These are phyloP conservation scores for Bufo bufo DNA, from an alignment of 2,113 vertebrate genomes.

Conservation along the genomic window DNA sequence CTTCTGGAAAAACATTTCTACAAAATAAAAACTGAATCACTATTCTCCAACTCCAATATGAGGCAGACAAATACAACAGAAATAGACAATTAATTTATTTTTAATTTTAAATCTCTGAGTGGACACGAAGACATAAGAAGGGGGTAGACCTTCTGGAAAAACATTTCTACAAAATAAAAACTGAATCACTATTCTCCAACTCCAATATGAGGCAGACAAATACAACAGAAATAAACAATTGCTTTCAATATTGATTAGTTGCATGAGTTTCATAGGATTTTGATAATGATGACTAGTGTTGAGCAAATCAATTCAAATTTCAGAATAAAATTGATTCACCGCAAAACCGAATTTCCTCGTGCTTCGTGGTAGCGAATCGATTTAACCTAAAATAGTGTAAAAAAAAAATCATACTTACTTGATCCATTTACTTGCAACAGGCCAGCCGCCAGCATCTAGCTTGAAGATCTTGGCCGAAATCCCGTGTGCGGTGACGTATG, in stretches of 20 bases:
- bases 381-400: no score
- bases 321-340: no score
- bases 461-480: no score
- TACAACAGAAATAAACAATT: neutral
- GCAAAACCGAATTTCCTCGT: no score
- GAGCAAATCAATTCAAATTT: no score
- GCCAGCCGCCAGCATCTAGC: no score
- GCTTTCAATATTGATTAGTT: conserved; percentile 68
- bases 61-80: neutral
- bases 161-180: conserved; percentile 75
- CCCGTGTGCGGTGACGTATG: no score
- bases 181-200: neutral
- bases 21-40: conserved; percentile 38
- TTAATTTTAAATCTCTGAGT: conserved; percentile 90
- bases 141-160: conserved; percentile 95
- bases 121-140: conserved; percentile 95
- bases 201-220: neutral
- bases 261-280: neutral
- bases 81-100: conserved; percentile 76
- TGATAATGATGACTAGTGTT: no score
- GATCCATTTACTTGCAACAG: no score
- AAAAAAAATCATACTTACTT: no score
- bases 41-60: neutral
- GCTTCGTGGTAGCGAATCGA: no score
- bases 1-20: conserved; percentile 92